phyloP scores from a whole-genome alignment of 1,140 invertebrate genomes.

The Stegodyphus dumicola region DNA sequence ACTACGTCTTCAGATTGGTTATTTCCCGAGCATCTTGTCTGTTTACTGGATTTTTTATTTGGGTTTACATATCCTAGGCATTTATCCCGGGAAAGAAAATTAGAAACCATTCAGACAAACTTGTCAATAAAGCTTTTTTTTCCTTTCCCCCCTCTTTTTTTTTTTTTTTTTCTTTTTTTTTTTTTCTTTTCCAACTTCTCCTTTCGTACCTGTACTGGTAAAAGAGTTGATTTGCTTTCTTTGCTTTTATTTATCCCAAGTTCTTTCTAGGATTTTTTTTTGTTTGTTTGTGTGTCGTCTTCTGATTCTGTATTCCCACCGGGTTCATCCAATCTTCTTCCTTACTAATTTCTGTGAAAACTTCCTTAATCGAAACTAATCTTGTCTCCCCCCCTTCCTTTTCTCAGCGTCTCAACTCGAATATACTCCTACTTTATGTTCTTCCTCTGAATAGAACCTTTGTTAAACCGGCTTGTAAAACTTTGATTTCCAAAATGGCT shows the following conservation, averaged over 20 bases:
- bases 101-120: slow-evolving; percentile 57
- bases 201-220: not conserved
- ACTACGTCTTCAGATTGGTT: slow-evolving; percentile 11
- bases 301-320: slow-evolving; percentile 32
- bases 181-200: not conserved
- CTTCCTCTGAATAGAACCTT: too few relatives aligned
- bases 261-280: slow-evolving; percentile 13
- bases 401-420: too few relatives aligned
- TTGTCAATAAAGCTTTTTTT: slow-evolving; percentile 50
- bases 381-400: not conserved
- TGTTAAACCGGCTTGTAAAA: too few relatives aligned
- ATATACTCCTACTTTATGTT: too few relatives aligned
- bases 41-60: slow-evolving; percentile 13
- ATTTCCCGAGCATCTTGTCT: not conserved
- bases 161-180: too few relatives aligned
- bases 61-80: slow-evolving; percentile 48
- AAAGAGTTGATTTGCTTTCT: slow-evolving; percentile 44
- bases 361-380: slow-evolving; percentile 58
- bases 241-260: not conserved
- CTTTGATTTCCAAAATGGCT: too few relatives aligned
- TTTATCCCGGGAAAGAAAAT: slow-evolving; percentile 47
- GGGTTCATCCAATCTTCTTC: slow-evolving; percentile 46
- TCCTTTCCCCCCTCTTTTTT: too few relatives aligned
- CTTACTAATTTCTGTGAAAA: slow-evolving; percentile 54
- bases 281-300: not conserved